Conservation (phyloP, 2,888 invertebrate species). For the Parnassius smintheus region DNA sequence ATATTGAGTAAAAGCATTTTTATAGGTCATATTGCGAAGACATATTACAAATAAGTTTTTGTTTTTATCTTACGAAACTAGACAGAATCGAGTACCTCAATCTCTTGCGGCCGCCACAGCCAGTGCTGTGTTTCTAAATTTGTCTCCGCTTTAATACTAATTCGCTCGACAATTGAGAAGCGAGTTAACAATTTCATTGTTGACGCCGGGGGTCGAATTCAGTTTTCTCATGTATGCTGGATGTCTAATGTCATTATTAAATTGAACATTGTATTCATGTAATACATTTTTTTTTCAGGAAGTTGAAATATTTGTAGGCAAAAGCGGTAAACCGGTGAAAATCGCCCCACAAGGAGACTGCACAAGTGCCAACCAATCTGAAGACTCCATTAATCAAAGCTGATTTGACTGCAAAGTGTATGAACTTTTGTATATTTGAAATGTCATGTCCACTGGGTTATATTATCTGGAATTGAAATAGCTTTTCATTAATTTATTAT, state of each 20-base stretch:
- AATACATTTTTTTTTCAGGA: slow-evolving; percentile 49
- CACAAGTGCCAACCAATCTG: slow-evolving; percentile 39
- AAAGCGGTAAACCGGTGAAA: slow-evolving; percentile 51
- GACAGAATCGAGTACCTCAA: no score
- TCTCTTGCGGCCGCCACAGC: no score
- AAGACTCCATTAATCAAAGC: slow-evolving; percentile 49
- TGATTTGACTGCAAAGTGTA: slow-evolving; percentile 43
- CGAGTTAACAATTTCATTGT: no score
- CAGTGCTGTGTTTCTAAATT: no score
- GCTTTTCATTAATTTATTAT: no score
- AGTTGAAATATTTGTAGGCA: slow-evolving; percentile 74
- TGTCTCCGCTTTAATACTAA: no score
- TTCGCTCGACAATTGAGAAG: no score
- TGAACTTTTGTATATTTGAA: slow-evolving; percentile 6
- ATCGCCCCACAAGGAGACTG: slow-evolving; percentile 59
- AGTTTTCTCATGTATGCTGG: neutral
- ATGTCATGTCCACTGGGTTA: slow-evolving; percentile 1
- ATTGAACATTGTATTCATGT: neutral
- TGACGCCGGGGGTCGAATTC: no score
- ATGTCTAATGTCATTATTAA: neutral
- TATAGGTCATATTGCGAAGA: no score
- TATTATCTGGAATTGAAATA: slow-evolving; percentile 18
- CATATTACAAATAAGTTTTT: no score
- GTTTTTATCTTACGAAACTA: no score
- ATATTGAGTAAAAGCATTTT: no score